phyloP scores from a whole-genome alignment of 2,113 vertebrate species.

The Coryphaenoides rupestris region DNA sequence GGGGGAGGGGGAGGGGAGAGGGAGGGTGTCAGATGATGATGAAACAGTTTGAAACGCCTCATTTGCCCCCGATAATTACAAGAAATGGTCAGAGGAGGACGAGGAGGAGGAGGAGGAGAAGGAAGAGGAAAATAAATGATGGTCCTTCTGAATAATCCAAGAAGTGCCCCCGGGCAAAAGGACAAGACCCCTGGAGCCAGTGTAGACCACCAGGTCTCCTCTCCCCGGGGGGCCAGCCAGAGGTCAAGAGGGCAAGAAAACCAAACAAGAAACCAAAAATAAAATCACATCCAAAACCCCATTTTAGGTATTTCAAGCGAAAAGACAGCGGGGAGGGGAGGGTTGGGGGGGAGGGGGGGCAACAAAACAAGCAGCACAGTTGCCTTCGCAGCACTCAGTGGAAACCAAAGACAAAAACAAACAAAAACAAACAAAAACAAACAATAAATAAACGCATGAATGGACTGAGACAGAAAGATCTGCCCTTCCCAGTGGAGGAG shows the following conservation, averaged over 20 bases:
- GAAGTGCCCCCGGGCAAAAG: no score
- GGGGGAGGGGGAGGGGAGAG: no score
- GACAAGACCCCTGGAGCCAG: not conserved
- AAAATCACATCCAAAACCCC: not conserved
- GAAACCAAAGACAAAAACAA: not conserved
- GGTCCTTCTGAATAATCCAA: not conserved
- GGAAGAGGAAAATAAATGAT: not conserved
- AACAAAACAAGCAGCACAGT: no score
- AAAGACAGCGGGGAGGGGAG: no score
- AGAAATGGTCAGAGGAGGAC: not conserved
- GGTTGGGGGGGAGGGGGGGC: no score
- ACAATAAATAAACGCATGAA: no score
- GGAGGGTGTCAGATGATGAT: no score
- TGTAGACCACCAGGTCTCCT: no score
- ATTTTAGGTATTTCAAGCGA: not conserved
- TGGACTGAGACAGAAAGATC: not conserved
- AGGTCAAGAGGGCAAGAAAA: not conserved
- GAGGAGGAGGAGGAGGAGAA: not conserved
- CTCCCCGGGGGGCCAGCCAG: not conserved
- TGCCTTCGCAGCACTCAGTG: no score
- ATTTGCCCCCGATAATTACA: slow-evolving; percentile 10
- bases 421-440: not conserved
- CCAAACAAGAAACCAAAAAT: not conserved
- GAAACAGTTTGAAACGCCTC: slow-evolving; percentile 14
- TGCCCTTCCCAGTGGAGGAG: not conserved